A percentile compares a stretch with the other conserved stretches of the same genome.
Evolutionary conservation across 1,140 invertebrate genomes (phyloP).

Genomic region (Cyclina sinensis): DNA sequence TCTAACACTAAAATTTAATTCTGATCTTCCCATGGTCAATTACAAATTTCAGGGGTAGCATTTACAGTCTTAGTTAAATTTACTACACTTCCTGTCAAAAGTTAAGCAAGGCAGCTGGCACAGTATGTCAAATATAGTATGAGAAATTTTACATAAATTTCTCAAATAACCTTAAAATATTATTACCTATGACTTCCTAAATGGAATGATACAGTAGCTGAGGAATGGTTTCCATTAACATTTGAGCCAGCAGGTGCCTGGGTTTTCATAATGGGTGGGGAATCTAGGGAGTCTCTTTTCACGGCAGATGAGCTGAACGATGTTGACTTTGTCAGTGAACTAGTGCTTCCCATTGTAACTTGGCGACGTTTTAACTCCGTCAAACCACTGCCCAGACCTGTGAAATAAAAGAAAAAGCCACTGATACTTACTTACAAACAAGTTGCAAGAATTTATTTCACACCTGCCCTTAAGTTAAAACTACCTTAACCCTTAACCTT

Average conservation of each 20-base stretch:
- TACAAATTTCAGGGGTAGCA: too few relatives aligned
- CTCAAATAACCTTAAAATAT: not conserved
- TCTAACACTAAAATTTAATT: too few relatives aligned
- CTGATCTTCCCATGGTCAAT: too few relatives aligned
- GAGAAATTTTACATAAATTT: not conserved
- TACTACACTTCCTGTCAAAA: too few relatives aligned
- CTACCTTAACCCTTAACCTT: too few relatives aligned
- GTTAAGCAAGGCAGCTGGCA: too few relatives aligned
- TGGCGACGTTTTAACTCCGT: constrained; percentile 56
- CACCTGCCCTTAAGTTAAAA: too few relatives aligned
- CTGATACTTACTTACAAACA: too few relatives aligned
- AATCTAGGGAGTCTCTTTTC: constrained; percentile 36
- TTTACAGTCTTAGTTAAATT: too few relatives aligned
- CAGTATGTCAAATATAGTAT: too few relatives aligned
- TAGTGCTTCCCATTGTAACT: constrained; percentile 58
- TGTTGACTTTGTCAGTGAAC: constrained; percentile 47
- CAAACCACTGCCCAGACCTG: constrained; percentile 45
- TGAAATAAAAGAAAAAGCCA: constrained; percentile 9
- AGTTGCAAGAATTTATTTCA: too few relatives aligned
- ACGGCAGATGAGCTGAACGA: not conserved
- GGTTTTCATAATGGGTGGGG: not conserved
- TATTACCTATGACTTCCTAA: constrained; percentile 54
- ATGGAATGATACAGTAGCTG: constrained; percentile 60
- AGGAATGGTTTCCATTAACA: constrained; percentile 61
- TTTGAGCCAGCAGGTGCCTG: not conserved